These are phyloP conservation scores for Phrynocephalus versicolor DNA, from an alignment of 2,113 vertebrate genomes.

Conservation along the genomic window DNA sequence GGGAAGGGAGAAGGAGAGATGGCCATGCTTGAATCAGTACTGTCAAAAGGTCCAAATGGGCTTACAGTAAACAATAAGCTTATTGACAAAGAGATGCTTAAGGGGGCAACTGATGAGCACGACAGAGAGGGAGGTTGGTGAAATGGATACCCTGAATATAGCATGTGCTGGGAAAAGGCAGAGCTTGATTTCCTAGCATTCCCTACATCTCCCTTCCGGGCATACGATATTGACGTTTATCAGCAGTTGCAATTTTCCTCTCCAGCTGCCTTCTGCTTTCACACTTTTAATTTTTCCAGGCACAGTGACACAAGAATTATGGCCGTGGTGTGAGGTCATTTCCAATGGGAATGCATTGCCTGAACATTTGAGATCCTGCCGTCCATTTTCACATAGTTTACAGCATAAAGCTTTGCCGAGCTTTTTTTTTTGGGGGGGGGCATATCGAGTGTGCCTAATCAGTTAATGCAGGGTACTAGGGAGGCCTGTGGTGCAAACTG, in stretches of 20 bases:
- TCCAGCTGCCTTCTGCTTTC: constrained; percentile 39
- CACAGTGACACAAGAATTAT: constrained; percentile 50
- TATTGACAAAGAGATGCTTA: constrained; percentile 63
- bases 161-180: constrained; percentile 57
- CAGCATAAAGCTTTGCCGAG: background rate
- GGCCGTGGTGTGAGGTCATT: constrained; percentile 34
- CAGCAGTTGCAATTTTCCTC: constrained; percentile 34
- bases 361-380: constrained; percentile 9
- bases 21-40: constrained; percentile 61
- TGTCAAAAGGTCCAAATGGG: constrained; percentile 70
- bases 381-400: background rate
- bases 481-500: background rate
- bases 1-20: constrained; percentile 65
- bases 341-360: constrained; percentile 45
- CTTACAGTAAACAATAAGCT: constrained; percentile 64
- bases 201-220: background rate
- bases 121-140: constrained; percentile 72
- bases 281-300: constrained; percentile 42
- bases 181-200: constrained; percentile 49
- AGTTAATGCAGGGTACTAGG: too few relatives aligned
- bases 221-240: background rate
- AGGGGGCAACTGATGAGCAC: constrained; percentile 70
- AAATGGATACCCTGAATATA: constrained; percentile 66
- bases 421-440: too few relatives aligned
- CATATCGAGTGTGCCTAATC: background rate